phyloP scores from a whole-genome alignment of 2,113 vertebrate species.

The Podarcis cretensis region DNA sequence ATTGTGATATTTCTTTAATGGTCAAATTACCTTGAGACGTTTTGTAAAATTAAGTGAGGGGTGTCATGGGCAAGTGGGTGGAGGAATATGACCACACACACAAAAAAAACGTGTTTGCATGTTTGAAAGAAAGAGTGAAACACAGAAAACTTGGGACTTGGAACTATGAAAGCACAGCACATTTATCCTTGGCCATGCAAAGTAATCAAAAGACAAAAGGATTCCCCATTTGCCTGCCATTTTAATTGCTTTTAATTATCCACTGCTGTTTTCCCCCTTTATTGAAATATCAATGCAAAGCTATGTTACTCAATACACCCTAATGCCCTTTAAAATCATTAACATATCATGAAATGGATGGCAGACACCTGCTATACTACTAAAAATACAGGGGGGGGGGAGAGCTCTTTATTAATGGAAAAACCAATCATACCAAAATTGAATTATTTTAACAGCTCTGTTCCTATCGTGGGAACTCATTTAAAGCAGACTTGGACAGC shows the following conservation, averaged over 20 bases:
- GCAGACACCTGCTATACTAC: conserved; percentile 44
- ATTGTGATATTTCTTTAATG: too few relatives aligned
- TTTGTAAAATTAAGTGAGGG: too few relatives aligned
- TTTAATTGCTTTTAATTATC: conserved; percentile 77
- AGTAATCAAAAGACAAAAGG: conserved; percentile 66
- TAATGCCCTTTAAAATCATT: conserved; percentile 53
- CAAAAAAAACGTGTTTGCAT: not conserved
- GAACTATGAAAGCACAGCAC: conserved; percentile 64
- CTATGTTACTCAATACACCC: conserved; percentile 58
- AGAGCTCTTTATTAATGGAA: conserved; percentile 40
- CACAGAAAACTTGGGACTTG: conserved; percentile 48
- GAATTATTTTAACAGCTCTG: conserved; percentile 62
- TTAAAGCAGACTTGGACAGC: conserved; percentile 61
- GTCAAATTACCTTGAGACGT: too few relatives aligned
- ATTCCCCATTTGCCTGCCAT: conserved; percentile 60
- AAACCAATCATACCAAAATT: conserved; percentile 40
- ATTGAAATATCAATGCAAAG: conserved; percentile 62
- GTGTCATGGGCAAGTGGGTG: not conserved
- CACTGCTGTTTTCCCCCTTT: conserved; percentile 62
- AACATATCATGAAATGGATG: conserved; percentile 42
- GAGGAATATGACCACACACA: not conserved
- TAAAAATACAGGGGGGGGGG: conserved; percentile 23
- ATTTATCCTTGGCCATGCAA: conserved; percentile 53
- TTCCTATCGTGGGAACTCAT: conserved; percentile 61
- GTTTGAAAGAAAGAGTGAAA: conserved; percentile 44